These are phyloP conservation scores for Lanius collurio DNA, from an alignment of 2,113 vertebrate species.

Conservation along the genomic window DNA sequence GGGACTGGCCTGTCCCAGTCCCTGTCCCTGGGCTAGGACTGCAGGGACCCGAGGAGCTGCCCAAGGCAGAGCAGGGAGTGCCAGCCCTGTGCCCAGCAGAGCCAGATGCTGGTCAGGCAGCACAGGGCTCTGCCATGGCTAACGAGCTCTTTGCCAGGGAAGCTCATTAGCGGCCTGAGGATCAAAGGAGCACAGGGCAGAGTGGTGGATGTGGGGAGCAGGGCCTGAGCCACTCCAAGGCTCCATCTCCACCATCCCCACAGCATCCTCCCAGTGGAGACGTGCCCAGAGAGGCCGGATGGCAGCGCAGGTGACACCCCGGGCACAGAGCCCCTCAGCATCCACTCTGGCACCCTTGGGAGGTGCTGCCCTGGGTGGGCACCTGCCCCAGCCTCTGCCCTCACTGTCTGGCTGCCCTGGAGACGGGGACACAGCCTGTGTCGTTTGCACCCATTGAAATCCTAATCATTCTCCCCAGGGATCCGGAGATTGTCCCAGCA, in stretches of 20 bases:
- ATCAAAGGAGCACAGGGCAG: neutral
- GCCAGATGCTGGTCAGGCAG: neutral
- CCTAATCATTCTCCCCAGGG: neutral
- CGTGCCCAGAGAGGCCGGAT: accelerated
- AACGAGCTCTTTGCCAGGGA: neutral
- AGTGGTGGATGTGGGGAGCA: neutral
- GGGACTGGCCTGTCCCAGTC: neutral
- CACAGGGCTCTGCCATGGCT: accelerated
- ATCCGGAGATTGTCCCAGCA: neutral
- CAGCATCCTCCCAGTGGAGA: neutral
- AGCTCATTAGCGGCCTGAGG: neutral
- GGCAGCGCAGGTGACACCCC: accelerated
- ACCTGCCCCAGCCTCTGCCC: neutral
- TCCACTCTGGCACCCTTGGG: accelerated
- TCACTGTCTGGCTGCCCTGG: neutral
- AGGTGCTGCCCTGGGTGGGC: neutral
- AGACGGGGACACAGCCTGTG: accelerated
- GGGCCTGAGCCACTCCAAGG: neutral
- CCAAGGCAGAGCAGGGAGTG: accelerated
- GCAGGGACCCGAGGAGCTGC: accelerated
- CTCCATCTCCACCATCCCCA: neutral
- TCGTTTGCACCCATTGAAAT: neutral
- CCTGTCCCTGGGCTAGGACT: neutral
- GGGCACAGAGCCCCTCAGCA: neutral
- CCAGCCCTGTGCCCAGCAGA: neutral